Evolutionary conservation across 1,140 invertebrate genomes (phyloP).

Genomic region (Drosophila lowei): DNA sequence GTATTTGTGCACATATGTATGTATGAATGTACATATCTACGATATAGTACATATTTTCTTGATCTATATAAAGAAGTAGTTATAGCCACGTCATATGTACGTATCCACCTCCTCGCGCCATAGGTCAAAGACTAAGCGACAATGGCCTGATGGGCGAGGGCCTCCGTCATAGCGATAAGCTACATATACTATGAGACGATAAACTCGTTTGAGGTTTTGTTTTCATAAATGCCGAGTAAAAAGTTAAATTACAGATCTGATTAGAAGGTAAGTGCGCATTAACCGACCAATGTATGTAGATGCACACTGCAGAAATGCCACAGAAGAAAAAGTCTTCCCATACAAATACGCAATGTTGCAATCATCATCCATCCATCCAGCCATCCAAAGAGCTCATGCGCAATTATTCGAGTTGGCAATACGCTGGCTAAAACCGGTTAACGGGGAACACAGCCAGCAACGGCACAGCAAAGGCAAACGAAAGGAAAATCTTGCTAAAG

Average conservation of each 20-base stretch:
- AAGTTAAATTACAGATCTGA: too few relatives aligned
- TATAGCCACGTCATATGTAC: conserved; percentile 13
- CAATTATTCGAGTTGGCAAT: conserved; percentile 36
- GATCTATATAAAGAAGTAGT: conserved; percentile 26
- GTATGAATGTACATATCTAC: background rate
- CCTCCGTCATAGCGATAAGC: conserved; percentile 40
- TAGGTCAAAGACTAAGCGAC: conserved; percentile 48
- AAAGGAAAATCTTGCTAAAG: conserved; percentile 52
- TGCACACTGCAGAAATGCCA: conserved; percentile 3
- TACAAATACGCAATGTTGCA: conserved; percentile 30
- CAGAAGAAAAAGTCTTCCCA: conserved; percentile 21
- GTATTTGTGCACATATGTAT: background rate
- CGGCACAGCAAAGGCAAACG: conserved; percentile 2
- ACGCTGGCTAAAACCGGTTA: conserved; percentile 40
- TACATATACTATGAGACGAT: conserved; percentile 3
- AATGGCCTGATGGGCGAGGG: conserved; percentile 19
- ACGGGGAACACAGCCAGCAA: conserved; percentile 1
- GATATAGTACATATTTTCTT: conserved; percentile 15
- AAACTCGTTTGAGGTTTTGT: background rate
- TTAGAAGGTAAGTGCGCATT: too few relatives aligned
- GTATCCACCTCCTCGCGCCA: conserved; percentile 25
- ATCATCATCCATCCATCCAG: conserved; percentile 23
- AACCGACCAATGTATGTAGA: too few relatives aligned
- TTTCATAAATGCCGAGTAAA: too few relatives aligned
- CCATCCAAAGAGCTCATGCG: conserved; percentile 27